These are phyloP conservation scores for Paracyclopina nana DNA, from an alignment of 1,140 invertebrate species.

Conservation along the genomic window DNA sequence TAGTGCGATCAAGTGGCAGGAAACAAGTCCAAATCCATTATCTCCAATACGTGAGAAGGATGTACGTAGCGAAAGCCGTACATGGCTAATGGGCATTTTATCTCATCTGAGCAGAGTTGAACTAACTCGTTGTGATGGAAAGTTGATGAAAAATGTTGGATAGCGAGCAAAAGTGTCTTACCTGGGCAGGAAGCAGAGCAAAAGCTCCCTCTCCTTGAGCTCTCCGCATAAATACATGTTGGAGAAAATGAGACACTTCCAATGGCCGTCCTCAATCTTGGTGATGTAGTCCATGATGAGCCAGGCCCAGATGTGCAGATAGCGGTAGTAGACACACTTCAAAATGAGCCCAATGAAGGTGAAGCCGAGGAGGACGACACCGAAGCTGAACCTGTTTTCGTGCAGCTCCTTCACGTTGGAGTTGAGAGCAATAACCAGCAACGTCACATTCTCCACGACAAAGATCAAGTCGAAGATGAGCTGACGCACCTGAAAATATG, in stretches of 20 bases:
- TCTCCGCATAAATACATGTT: slow-evolving; percentile 14
- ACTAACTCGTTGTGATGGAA: too few species aligned
- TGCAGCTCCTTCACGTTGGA: slow-evolving; percentile 9
- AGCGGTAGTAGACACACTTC: slow-evolving; percentile 15
- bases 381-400: not conserved
- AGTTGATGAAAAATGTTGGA: too few species aligned
- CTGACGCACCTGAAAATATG: too few species aligned
- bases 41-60: too few species aligned
- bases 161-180: too few species aligned
- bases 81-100: too few species aligned
- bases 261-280: slow-evolving; percentile 11
- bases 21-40: too few species aligned
- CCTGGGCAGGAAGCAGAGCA: slow-evolving; percentile 11
- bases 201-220: slow-evolving; percentile 4
- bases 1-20: too few species aligned
- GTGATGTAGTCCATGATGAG: slow-evolving; percentile 15
- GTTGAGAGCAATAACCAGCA: slow-evolving; percentile 9
- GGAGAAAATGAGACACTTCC: slow-evolving; percentile 15
- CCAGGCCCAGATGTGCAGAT: slow-evolving; percentile 15
- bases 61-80: too few species aligned
- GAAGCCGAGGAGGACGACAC: slow-evolving; percentile 7
- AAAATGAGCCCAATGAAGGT: slow-evolving; percentile 8
- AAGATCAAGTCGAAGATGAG: slow-evolving; percentile 12
- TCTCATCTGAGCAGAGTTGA: too few species aligned
- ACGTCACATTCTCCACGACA: slow-evolving; percentile 3